A percentile compares a stretch with the other conserved stretches of the same genome.
These are phyloP conservation scores for Ennomos quercinarius DNA, from an alignment of 2,888 invertebrate species.

Conservation along the genomic window DNA sequence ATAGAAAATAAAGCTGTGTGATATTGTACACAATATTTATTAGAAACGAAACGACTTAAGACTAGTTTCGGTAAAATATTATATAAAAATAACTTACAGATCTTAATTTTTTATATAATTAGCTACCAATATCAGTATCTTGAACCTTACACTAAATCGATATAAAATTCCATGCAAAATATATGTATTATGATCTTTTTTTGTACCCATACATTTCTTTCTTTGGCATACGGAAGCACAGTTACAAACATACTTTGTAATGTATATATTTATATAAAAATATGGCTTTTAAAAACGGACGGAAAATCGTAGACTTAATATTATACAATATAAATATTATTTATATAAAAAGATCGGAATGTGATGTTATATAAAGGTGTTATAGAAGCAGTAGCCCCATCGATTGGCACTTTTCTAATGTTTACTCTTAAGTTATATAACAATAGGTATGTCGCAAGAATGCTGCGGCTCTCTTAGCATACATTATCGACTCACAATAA, in stretches of 20 bases:
- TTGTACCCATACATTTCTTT: constrained; percentile 75
- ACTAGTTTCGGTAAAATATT: constrained; percentile 67
- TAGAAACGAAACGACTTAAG: constrained; percentile 77
- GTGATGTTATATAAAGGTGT: constrained; percentile 22
- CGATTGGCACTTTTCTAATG: constrained; percentile 28
- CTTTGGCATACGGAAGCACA: constrained; percentile 75
- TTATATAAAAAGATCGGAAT: constrained; percentile 13
- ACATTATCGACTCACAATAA: constrained; percentile 20
- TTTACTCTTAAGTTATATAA: constrained; percentile 19
- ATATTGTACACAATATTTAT: constrained; percentile 57
- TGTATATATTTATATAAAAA: constrained; percentile 44
- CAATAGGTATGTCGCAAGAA: constrained; percentile 21
- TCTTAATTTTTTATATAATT: constrained; percentile 31
- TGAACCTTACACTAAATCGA: constrained; percentile 42
- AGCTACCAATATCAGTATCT: constrained; percentile 40
- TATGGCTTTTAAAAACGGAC: constrained; percentile 61
- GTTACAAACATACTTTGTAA: constrained; percentile 43
- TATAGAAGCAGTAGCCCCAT: constrained; percentile 13
- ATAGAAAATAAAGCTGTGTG: constrained; percentile 25
- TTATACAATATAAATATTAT: constrained; percentile 25
- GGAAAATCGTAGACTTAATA: constrained; percentile 52
- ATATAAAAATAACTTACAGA: constrained; percentile 61
- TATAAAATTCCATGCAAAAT: constrained; percentile 68
- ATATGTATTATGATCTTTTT: constrained; percentile 50
- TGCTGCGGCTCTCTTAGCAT: constrained; percentile 13